These are phyloP conservation scores for Steatocranus sp. DNA, from an alignment of 2,797 vertebrate genomes.

Conservation along the genomic window DNA sequence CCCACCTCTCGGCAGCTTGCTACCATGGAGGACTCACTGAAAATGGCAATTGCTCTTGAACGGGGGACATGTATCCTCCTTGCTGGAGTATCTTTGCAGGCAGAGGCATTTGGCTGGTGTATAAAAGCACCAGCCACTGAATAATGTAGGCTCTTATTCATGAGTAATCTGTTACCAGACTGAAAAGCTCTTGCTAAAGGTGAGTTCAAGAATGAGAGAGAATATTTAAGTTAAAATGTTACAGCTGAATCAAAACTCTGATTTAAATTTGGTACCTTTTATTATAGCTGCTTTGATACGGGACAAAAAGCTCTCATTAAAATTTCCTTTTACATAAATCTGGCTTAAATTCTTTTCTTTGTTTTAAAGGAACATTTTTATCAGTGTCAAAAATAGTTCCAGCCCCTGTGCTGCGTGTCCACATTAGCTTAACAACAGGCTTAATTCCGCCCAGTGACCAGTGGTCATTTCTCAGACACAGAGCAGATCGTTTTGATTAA, in stretches of 20 bases:
- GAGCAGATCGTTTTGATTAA: slow-evolving; percentile 66
- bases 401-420: neutral
- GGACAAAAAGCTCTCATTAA: neutral
- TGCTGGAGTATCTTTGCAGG: slow-evolving; percentile 49
- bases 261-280: neutral
- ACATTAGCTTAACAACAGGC: slow-evolving; percentile 27
- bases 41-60: slow-evolving; percentile 69
- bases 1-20: slow-evolving; percentile 64
- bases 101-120: slow-evolving; percentile 38
- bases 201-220: slow-evolving; percentile 1
- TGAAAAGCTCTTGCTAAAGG: slow-evolving; percentile 36
- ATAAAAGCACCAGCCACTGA: slow-evolving; percentile 37
- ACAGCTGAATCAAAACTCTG: neutral
- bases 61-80: slow-evolving; percentile 54
- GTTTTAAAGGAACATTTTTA: neutral
- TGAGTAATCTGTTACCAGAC: slow-evolving; percentile 43
- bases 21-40: slow-evolving; percentile 60
- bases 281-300: neutral
- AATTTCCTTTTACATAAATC: neutral
- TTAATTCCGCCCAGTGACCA: slow-evolving; percentile 41
- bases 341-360: neutral
- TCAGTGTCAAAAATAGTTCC: neutral
- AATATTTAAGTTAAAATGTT: neutral
- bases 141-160: slow-evolving; percentile 57
- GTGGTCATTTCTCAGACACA: slow-evolving; percentile 47